Base-by-base conservation (phyloP, 30 jellyfish, hydroid and myxozoan species). In the Nemopilema nomurai region DNA sequence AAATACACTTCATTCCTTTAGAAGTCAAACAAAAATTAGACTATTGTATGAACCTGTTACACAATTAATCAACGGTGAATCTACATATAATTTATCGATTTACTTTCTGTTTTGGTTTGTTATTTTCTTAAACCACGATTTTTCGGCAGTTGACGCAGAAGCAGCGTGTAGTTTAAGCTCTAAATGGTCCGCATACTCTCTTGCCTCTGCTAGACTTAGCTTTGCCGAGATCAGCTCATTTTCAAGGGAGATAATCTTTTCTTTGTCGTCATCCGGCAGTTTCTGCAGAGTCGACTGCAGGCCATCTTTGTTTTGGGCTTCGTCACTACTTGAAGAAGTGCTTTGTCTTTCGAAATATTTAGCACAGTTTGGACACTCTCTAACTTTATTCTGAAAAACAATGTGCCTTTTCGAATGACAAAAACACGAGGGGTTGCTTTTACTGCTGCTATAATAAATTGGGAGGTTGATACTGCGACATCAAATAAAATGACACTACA, bases 111-210 rank as follows among this genome's bases (percentile, higher is more conserved):
- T 71, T 63, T 83, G 91, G 71, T 83, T 83, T 7, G 94, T 74
- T 21, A 92, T 82, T 66, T 92, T 92, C 83, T 92, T 92, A 49
- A 85, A 92, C 98, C 98, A 92, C 0, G 98, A 96, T 49, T 87
- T 92, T 62, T 92, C 98, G 28, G 93, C 76, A 32, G 91, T 79
- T 7, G 87, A 64, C 0, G 91, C 77, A 0, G 30, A 74, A 0
- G 88, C 86, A 1, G 65, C 80, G 41, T 92, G 96, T 53, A 92
- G 80, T 75, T 76, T 86, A 77, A 92, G 50, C 62, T 92, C 98
- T 19, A 92, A 65, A n/a, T 92, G 91, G 66, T 87, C 98, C 20
- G 90, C 91, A 18, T 89, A 82, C 63, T 92, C 90, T 77, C 79
- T 81, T 30, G 90, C 96, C 65, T 92, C 98, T 1, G 98, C 98